phyloP scores from a whole-genome alignment of 2,888 invertebrate genomes.

The Masnerella sp. region DNA sequence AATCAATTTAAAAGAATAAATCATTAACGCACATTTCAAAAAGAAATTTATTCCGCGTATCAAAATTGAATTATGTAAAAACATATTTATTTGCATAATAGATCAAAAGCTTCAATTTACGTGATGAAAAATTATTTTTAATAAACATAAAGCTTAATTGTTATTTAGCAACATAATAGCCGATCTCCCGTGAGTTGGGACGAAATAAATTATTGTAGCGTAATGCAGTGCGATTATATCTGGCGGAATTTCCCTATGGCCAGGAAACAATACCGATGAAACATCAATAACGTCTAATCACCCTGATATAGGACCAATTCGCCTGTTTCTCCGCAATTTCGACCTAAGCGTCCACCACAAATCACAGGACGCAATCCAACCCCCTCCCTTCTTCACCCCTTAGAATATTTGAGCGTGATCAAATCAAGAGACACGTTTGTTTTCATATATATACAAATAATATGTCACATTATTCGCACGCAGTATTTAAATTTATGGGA shows the following conservation, averaged over 20 bases:
- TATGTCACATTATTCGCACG: constrained; percentile 36
- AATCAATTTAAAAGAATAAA: no score
- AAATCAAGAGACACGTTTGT: constrained; percentile 57
- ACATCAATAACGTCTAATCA: constrained; percentile 74
- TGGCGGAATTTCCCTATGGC: constrained; percentile 59
- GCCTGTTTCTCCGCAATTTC: constrained; percentile 71
- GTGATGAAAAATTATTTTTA: constrained; percentile 27
- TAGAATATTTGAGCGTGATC: constrained; percentile 60
- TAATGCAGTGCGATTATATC: constrained; percentile 61
- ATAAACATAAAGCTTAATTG: constrained; percentile 57
- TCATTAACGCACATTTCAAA: no score
- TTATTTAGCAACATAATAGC: constrained; percentile 50
- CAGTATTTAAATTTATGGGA: constrained; percentile 31
- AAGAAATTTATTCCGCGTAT: no score
- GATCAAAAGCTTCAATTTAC: not conserved
- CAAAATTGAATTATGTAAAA: no score
- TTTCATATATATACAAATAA: constrained; percentile 42
- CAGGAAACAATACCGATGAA: constrained; percentile 63
- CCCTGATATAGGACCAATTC: constrained; percentile 68
- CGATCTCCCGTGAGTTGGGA: constrained; percentile 37
- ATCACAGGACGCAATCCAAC: constrained; percentile 69
- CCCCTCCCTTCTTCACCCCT: constrained; percentile 67
- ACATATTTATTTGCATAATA: no score
- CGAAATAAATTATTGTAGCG: constrained; percentile 57
- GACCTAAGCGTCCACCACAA: constrained; percentile 74